These are phyloP conservation scores for Xiphias gladius DNA, from an alignment of 2,113 vertebrate genomes.

Conservation along the genomic window DNA sequence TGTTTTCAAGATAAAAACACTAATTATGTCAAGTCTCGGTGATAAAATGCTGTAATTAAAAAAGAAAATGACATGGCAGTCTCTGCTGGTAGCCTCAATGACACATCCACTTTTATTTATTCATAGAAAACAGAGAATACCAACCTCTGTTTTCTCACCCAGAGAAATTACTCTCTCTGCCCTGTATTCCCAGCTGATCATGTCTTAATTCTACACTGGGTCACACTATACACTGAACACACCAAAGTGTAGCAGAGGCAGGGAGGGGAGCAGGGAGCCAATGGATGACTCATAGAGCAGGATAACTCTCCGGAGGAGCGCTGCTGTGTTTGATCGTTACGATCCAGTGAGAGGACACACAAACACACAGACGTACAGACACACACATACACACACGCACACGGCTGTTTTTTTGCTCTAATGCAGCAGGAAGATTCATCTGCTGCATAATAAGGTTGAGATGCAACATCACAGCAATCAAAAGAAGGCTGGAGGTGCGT, in stretches of 20 bases:
- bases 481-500: neutral
- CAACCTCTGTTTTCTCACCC: constrained; percentile 22
- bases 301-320: constrained; percentile 52
- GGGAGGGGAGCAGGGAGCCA: constrained; percentile 6
- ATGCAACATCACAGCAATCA: neutral
- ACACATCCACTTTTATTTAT: constrained; percentile 9
- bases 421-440: constrained; percentile 36
- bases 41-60: neutral
- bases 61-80: neutral
- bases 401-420: constrained; percentile 32
- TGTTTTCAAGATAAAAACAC: constrained; percentile 12
- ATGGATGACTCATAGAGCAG: constrained; percentile 66
- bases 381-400: neutral
- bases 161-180: neutral
- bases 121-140: constrained; percentile 2
- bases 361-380: neutral
- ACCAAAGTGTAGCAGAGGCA: constrained; percentile 31
- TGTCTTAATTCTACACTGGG: constrained; percentile 46
- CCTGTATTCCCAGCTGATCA: constrained; percentile 31
- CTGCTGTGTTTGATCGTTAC: constrained; percentile 69
- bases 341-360: constrained; percentile 42
- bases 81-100: neutral
- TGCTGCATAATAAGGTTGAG: constrained; percentile 29
- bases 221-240: constrained; percentile 37
- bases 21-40: neutral